phyloP scores from a whole-genome alignment of 2,113 vertebrate species.

The Chitala chitala region DNA sequence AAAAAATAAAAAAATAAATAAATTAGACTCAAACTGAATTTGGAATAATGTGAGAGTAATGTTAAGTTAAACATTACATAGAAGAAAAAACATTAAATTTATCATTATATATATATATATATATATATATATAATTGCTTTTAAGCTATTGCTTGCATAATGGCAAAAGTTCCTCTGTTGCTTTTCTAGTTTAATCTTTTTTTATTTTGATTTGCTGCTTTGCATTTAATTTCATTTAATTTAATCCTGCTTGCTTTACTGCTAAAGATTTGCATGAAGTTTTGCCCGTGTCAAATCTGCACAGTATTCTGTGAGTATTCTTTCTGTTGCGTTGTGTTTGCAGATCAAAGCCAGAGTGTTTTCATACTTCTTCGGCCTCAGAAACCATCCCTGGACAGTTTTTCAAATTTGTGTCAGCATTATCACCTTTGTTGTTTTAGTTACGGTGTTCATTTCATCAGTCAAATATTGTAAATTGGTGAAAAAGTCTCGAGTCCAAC shows the following conservation, averaged over 20 bases:
- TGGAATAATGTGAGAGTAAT: too few species aligned
- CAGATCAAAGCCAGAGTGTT: constrained; percentile 81
- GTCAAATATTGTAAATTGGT: constrained; percentile 75
- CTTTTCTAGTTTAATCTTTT: too few species aligned
- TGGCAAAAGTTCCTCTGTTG: too few species aligned
- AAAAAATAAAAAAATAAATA: too few species aligned
- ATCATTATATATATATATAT: too few species aligned
- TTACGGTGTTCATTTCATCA: constrained; percentile 78
- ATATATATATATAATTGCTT: too few species aligned
- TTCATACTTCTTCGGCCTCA: constrained; percentile 80
- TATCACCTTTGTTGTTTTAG: constrained; percentile 65
- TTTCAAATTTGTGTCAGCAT: constrained; percentile 76
- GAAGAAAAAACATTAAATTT: too few species aligned
- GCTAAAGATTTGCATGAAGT: too few species aligned
- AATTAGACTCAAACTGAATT: too few species aligned
- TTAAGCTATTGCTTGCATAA: too few species aligned
- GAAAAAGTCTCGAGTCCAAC: constrained; percentile 77
- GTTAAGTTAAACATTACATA: too few species aligned
- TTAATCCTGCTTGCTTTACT: constrained; percentile 23
- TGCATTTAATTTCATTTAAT: constrained; percentile 19
- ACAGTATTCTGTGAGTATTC: constrained; percentile 18
- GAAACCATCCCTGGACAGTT: constrained; percentile 74
- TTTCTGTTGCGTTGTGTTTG: constrained; percentile 65
- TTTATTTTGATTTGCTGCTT: background rate
- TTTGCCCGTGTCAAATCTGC: constrained; percentile 28